Conservation (phyloP, 1,140 invertebrate genomes). For the Tetranychus cinnabarinus region DNA sequence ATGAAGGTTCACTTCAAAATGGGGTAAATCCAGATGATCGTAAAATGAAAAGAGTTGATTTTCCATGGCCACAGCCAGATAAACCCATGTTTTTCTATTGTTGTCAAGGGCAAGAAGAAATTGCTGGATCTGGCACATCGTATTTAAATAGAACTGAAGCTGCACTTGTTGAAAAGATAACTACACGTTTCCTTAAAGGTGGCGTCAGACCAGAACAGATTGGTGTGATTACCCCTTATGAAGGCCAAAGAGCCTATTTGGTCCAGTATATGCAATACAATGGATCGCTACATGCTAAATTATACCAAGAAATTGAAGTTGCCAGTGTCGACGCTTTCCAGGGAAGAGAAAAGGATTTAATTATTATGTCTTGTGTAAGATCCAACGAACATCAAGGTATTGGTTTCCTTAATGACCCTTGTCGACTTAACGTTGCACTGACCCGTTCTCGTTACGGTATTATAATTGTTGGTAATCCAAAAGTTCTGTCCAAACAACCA, state of each 20-base stretch:
- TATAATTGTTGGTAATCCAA: slow-evolving; percentile 97
- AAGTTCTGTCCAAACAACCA: slow-evolving; percentile 90
- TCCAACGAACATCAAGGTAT: slow-evolving; percentile 81
- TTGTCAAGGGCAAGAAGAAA: slow-evolving; percentile 93
- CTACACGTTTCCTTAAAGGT: slow-evolving; percentile 70
- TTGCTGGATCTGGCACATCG: slow-evolving; percentile 89
- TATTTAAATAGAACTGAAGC: slow-evolving; percentile 96
- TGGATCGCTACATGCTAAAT: slow-evolving; percentile 77
- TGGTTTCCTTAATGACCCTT: slow-evolving; percentile 85
- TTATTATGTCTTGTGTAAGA: slow-evolving; percentile 68
- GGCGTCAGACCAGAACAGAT: slow-evolving; percentile 95
- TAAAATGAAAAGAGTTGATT: slow-evolving; percentile 68
- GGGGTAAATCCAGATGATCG: slow-evolving; percentile 89
- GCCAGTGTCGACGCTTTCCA: slow-evolving; percentile 95
- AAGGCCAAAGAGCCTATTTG: slow-evolving; percentile 91
- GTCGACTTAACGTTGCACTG: slow-evolving; percentile 88
- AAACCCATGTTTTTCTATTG: slow-evolving; percentile 99
- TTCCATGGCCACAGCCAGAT: slow-evolving; percentile 87
- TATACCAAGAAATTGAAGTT: slow-evolving; percentile 97
- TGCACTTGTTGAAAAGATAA: slow-evolving; percentile 91
- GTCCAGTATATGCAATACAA: slow-evolving; percentile 98
- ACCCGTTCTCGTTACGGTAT: slow-evolving; percentile 93
- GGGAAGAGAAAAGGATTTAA: slow-evolving; percentile 88
- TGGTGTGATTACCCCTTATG: slow-evolving; percentile 98
- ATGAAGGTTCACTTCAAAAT: slow-evolving; percentile 94